Percentiles rank a stretch among this genome's conserved stretches.
phyloP scores from a whole-genome alignment of 2,113 vertebrate species.

The Planiliza haematocheilus region DNA sequence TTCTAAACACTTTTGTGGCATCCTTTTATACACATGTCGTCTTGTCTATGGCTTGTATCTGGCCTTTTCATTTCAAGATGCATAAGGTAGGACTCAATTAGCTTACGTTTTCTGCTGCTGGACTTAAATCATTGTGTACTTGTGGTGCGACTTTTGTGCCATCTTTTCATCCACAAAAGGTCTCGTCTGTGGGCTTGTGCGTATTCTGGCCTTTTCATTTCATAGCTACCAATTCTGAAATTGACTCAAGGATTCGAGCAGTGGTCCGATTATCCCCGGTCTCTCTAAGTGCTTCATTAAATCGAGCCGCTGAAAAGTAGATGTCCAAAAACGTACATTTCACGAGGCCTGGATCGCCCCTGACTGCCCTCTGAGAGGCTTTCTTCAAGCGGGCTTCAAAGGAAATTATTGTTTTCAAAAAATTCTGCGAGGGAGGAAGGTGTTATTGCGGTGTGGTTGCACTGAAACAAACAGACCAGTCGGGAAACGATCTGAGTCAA shows the following conservation, averaged over 20 bases:
- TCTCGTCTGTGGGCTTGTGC: slow-evolving; percentile 1
- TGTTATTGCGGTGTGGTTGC: no score
- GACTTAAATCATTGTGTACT: no score
- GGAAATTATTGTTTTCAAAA: neutral
- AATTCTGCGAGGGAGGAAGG: neutral
- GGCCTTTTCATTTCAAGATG: slow-evolving; percentile 19
- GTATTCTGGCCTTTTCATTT: slow-evolving; percentile 11
- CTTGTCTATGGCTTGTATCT: slow-evolving; percentile 12
- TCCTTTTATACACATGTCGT: neutral
- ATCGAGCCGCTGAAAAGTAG: slow-evolving; percentile 2
- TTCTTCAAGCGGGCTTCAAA: slow-evolving; percentile 22
- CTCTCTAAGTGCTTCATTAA: slow-evolving; percentile 32
- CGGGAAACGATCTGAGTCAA: neutral
- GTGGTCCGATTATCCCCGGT: slow-evolving; percentile 12
- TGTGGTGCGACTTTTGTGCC: neutral
- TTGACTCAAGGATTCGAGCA: neutral
- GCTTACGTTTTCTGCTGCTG: no score
- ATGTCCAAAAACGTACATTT: slow-evolving; percentile 19
- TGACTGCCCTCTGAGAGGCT: neutral
- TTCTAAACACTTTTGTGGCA: neutral
- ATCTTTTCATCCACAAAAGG: neutral
- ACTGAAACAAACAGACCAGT: neutral
- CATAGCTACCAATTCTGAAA: slow-evolving; percentile 24
- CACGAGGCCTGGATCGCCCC: neutral
- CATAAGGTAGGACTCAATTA: no score